Percentiles rank a stretch among this genome's conserved stretches.
phyloP scores from a whole-genome alignment of 2,797 vertebrate genomes.

The Sebastes wilsoni region DNA sequence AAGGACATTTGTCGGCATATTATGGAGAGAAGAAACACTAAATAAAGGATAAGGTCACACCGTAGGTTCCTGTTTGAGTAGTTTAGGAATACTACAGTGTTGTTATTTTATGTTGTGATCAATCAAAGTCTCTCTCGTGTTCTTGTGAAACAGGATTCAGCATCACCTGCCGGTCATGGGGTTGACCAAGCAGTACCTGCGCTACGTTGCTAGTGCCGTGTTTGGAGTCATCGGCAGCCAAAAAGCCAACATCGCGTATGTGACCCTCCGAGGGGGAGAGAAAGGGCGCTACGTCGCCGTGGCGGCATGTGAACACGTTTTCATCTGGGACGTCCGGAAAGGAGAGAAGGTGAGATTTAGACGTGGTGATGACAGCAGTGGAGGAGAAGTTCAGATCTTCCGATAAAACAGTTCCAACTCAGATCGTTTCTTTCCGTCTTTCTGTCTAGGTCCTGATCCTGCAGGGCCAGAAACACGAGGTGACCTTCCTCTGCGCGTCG shows the following conservation, averaged over 20 bases:
- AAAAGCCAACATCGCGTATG: slow-evolving; percentile 87
- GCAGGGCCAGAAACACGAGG: slow-evolving; percentile 92
- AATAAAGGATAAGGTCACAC: neutral
- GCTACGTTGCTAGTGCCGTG: slow-evolving; percentile 87
- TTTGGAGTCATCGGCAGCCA: slow-evolving; percentile 93
- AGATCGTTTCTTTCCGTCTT: neutral
- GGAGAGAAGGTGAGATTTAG: slow-evolving; percentile 90
- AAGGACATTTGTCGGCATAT: neutral
- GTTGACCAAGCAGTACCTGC: slow-evolving; percentile 95
- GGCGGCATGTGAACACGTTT: slow-evolving; percentile 95
- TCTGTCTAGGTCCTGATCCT: slow-evolving; percentile 90
- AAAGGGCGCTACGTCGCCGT: slow-evolving; percentile 91
- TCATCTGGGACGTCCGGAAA: slow-evolving; percentile 95
- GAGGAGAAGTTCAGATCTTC: neutral
- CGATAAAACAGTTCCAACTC: rapidly evolving
- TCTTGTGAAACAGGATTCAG: slow-evolving; percentile 13
- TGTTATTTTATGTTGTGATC: too few species aligned
- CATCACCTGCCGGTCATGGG: slow-evolving; percentile 82
- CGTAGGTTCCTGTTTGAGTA: neutral
- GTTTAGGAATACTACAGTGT: neutral
- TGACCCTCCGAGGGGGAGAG: slow-evolving; percentile 90
- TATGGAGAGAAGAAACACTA: neutral
- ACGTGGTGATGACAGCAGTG: rapidly evolving
- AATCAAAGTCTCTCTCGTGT: neutral
- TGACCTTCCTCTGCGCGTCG: slow-evolving; percentile 90